A percentile compares a stretch with the other conserved stretches of the same genome.
Evolutionary conservation across 2,888 invertebrate species (phyloP).

Genomic region (Nemoura dubitans): DNA sequence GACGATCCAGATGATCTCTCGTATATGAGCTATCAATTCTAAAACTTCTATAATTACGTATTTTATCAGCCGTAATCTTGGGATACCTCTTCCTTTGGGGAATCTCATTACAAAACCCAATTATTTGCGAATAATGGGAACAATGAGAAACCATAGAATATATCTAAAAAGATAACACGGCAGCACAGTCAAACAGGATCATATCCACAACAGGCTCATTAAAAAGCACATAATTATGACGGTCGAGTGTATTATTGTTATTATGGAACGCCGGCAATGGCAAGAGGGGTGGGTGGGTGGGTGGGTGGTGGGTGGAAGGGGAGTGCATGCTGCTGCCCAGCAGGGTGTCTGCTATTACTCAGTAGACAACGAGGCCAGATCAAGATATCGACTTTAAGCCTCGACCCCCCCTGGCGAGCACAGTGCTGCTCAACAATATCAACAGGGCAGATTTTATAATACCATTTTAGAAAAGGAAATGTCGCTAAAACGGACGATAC

Average conservation of each 20-base stretch:
- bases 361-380: background rate
- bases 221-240: background rate
- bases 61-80: too few relatives aligned
- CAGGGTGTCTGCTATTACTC: background rate
- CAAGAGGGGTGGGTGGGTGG: background rate
- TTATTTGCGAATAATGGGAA: background rate
- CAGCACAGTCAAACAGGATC: background rate
- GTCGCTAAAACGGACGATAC: background rate
- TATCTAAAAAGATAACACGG: background rate
- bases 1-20: too few relatives aligned
- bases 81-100: background rate
- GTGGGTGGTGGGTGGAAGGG: background rate
- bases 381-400: conserved; percentile 12
- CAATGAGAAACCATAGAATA: conserved; percentile 7
- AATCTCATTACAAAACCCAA: background rate
- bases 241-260: background rate
- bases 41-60: too few relatives aligned
- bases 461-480: background rate
- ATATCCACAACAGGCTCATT: conserved; percentile 8
- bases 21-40: too few relatives aligned
- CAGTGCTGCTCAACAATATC: background rate
- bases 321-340: background rate
- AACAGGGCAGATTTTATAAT: background rate
- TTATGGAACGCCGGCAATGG: background rate
- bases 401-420: background rate